Conservation (phyloP, 1,140 invertebrate species). For the Heliconius nattereri region DNA sequence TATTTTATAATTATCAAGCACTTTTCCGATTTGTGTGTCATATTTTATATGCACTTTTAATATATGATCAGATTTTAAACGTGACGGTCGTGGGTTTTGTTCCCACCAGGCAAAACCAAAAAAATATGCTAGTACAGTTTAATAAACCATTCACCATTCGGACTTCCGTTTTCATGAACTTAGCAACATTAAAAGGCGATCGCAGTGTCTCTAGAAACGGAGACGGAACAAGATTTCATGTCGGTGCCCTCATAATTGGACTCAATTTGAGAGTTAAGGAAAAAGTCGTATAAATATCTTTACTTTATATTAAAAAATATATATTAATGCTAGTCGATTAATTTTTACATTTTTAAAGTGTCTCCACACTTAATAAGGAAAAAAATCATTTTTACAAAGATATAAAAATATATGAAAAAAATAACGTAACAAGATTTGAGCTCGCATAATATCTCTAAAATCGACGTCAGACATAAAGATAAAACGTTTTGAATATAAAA, state of each 20-base stretch:
- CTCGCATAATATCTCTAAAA: no score
- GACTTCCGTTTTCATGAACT: slow-evolving; percentile 3
- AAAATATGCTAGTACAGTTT: background rate
- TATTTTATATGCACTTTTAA: no score
- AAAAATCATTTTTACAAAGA: no score
- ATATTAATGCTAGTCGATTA: background rate
- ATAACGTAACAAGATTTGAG: no score
- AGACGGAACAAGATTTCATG: background rate
- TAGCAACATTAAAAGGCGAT: background rate
- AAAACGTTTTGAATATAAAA: background rate
- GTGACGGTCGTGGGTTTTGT: no score
- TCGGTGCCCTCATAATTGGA: background rate
- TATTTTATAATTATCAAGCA: no score
- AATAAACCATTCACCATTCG: background rate
- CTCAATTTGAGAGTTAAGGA: slow-evolving; percentile 3
- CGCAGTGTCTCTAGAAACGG: background rate
- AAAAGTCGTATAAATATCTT: background rate
- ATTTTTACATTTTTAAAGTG: background rate
- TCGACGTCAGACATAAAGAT: no score
- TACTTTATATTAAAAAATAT: background rate
- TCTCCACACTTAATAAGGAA: no score
- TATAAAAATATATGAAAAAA: no score
- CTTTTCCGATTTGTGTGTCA: no score
- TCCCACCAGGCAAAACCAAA: background rate
- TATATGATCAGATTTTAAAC: no score